Conservation (phyloP, 2,113 vertebrate genomes). For the Engystomops pustulosus region DNA sequence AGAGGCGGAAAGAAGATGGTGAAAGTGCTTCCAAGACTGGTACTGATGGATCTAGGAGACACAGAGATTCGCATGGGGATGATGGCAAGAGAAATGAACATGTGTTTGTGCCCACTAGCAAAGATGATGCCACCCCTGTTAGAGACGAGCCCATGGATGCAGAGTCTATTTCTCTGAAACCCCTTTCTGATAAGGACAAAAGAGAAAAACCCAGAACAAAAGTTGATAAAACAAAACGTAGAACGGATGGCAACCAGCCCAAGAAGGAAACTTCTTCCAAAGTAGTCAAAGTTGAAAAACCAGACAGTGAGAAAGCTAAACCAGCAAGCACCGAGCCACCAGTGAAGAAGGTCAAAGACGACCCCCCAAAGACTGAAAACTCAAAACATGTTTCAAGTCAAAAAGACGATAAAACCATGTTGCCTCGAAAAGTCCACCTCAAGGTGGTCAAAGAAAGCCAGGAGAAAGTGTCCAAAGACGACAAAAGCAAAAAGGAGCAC, state of each 20-base stretch:
- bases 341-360: slow-evolving; percentile 80
- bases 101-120: slow-evolving; percentile 73
- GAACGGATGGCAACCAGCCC: slow-evolving; percentile 67
- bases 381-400: slow-evolving; percentile 72
- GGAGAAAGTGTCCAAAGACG: slow-evolving; percentile 71
- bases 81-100: slow-evolving; percentile 74
- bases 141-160: slow-evolving; percentile 96
- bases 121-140: slow-evolving; percentile 92
- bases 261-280: slow-evolving; percentile 82
- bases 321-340: slow-evolving; percentile 74
- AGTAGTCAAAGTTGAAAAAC: slow-evolving; percentile 77
- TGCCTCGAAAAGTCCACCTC: slow-evolving; percentile 77
- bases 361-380: slow-evolving; percentile 75
- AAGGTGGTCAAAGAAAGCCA: slow-evolving; percentile 78
- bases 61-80: slow-evolving; percentile 71
- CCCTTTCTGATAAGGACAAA: slow-evolving; percentile 80
- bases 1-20: slow-evolving; percentile 87
- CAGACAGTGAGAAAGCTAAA: slow-evolving; percentile 75
- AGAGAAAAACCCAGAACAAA: slow-evolving; percentile 76
- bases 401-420: slow-evolving; percentile 79
- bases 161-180: slow-evolving; percentile 77
- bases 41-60: slow-evolving; percentile 74
- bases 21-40: slow-evolving; percentile 74
- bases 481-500: slow-evolving; percentile 75
- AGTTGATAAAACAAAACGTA: slow-evolving; percentile 86